Percentiles rank a stretch among this genome's conserved stretches.
These are phyloP conservation scores for Ceryle rudis DNA, from an alignment of 2,797 vertebrate species.

Conservation along the genomic window DNA sequence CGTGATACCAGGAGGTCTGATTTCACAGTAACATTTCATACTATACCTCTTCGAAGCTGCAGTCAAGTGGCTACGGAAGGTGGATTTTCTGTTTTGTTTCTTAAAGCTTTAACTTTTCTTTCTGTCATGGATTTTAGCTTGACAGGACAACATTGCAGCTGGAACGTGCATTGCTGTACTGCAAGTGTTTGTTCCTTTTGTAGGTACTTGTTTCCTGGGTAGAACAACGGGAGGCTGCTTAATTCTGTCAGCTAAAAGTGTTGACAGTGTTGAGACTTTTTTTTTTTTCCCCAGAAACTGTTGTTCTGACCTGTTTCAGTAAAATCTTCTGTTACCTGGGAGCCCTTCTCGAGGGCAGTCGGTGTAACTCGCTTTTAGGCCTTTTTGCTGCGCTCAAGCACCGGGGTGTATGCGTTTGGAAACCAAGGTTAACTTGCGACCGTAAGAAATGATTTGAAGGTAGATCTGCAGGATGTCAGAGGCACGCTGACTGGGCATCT, in stretches of 20 bases:
- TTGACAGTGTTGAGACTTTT: background rate
- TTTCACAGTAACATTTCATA: background rate
- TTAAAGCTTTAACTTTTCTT: background rate
- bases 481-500: background rate
- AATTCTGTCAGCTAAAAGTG: background rate
- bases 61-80: background rate
- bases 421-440: background rate
- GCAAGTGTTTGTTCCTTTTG: background rate
- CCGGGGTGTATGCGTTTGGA: background rate
- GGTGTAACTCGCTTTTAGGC: background rate
- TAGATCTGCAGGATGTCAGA: background rate
- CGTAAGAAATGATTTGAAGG: background rate
- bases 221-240: background rate
- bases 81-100: background rate
- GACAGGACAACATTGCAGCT: too few relatives aligned
- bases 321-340: fast-evolving
- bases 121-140: background rate
- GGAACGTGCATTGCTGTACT: too few relatives aligned
- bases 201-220: background rate
- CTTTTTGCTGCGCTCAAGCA: background rate
- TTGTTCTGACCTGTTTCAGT: background rate
- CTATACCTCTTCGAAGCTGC: background rate
- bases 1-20: too few relatives aligned
- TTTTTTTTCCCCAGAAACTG: background rate
- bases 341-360: background rate